Evolutionary conservation across 2,113 vertebrate species (phyloP).

Genomic region (Cephalopholis sonnerati): DNA sequence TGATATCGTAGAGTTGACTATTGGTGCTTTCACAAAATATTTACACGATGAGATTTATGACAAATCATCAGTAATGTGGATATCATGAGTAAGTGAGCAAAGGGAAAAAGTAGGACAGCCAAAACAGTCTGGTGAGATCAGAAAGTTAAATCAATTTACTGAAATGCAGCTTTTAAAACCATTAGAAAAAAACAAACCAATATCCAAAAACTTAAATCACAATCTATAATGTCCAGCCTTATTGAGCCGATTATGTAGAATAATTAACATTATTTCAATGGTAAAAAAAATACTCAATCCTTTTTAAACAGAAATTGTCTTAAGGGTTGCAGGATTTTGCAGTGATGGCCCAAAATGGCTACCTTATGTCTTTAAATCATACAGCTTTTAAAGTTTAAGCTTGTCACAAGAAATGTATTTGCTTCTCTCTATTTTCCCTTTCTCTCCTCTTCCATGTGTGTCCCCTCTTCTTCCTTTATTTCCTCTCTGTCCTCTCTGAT

Average conservation of each 20-base stretch:
- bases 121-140: no score
- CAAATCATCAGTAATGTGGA: no score
- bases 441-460: conserved; percentile 3
- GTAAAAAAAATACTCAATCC: not conserved
- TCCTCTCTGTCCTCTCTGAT: conserved; percentile 26
- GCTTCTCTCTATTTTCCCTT: not conserved
- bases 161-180: no score
- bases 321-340: not conserved
- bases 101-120: no score
- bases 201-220: no score
- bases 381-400: not conserved
- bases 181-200: no score
- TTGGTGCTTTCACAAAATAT: no score
- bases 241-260: not conserved
- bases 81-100: no score
- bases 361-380: not conserved
- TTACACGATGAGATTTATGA: no score
- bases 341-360: not conserved
- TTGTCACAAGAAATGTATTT: not conserved
- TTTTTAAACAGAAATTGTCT: not conserved
- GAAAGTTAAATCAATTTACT: no score
- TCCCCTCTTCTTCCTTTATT: conserved; percentile 21
- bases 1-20: no score
- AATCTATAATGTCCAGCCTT: no score
- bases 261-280: not conserved